phyloP scores from a whole-genome alignment of 92 coral and sea anemone species.

The Epizoanthus ramosus region DNA sequence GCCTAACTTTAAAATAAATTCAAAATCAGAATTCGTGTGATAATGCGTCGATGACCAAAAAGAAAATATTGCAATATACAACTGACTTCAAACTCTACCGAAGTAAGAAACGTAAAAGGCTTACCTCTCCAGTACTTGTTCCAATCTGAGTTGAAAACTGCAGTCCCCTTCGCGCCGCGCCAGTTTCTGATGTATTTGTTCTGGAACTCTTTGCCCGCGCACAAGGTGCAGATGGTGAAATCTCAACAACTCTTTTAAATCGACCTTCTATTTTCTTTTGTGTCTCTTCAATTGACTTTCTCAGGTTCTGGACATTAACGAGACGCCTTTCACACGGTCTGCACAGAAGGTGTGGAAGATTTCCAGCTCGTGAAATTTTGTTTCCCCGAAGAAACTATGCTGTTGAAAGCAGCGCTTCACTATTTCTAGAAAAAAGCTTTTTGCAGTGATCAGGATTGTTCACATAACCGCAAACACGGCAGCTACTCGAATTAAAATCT shows the following conservation, averaged over 20 bases:
- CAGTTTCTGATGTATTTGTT: not conserved
- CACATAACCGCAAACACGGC: no score
- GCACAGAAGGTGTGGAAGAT: conserved; percentile 46
- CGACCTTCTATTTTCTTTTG: conserved; percentile 41
- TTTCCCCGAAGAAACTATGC: conserved; percentile 39
- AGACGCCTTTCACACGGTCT: conserved; percentile 56
- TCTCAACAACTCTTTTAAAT: conserved; percentile 43
- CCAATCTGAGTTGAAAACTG: no score
- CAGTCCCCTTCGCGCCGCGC: no score
- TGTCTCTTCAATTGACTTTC: conserved; percentile 25
- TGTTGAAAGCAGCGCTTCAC: conserved; percentile 24
- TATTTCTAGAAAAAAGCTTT: conserved; percentile 35
- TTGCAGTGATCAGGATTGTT: conserved; percentile 1
- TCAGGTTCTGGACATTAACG: conserved; percentile 36
- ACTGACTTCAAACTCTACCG: no score
- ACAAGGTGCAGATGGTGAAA: conserved; percentile 47
- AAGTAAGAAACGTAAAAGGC: no score
- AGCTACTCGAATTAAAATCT: no score
- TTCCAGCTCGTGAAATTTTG: not conserved
- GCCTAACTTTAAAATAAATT: no score
- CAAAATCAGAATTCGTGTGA: no score
- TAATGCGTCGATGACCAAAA: no score
- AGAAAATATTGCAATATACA: no score
- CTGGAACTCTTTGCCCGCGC: conserved; percentile 25
- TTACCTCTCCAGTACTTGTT: no score